Evolutionary conservation across 2,113 vertebrate genomes (phyloP).

Genomic region (Cephalopterus ornatus): DNA sequence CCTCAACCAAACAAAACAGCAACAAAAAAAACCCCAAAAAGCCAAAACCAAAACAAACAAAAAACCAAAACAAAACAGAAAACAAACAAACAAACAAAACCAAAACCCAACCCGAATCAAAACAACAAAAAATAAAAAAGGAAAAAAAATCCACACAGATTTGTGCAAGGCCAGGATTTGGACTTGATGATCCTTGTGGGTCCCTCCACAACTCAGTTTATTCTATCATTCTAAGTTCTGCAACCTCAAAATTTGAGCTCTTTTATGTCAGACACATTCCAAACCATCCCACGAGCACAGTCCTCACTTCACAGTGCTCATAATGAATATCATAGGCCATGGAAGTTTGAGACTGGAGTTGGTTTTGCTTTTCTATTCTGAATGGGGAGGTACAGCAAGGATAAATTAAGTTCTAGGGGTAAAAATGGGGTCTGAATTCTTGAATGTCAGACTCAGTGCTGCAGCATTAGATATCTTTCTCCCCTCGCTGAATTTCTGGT

Average conservation of each 20-base stretch:
- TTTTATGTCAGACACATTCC: too few species aligned
- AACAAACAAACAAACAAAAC: neutral
- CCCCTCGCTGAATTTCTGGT: neutral
- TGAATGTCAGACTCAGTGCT: neutral
- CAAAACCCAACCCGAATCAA: too few species aligned
- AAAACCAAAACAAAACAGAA: neutral
- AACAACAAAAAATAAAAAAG: neutral
- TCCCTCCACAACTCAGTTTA: neutral
- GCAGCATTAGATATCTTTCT: neutral
- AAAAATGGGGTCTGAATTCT: neutral
- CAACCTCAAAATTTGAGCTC: neutral
- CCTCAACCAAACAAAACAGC: neutral
- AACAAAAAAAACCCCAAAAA: neutral
- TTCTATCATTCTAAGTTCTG: accelerated
- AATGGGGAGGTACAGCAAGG: neutral
- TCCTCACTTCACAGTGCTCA: neutral
- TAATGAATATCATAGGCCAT: neutral
- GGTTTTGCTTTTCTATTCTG: neutral
- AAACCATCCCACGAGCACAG: accelerated
- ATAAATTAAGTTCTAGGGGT: neutral
- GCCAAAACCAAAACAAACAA: neutral
- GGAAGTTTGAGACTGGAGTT: neutral
- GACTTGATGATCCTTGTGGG: neutral
- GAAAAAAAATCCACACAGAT: too few species aligned
- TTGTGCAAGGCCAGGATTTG: neutral